Conservation (phyloP, 2,888 invertebrate genomes). For the Willowsia nigromaculata region DNA sequence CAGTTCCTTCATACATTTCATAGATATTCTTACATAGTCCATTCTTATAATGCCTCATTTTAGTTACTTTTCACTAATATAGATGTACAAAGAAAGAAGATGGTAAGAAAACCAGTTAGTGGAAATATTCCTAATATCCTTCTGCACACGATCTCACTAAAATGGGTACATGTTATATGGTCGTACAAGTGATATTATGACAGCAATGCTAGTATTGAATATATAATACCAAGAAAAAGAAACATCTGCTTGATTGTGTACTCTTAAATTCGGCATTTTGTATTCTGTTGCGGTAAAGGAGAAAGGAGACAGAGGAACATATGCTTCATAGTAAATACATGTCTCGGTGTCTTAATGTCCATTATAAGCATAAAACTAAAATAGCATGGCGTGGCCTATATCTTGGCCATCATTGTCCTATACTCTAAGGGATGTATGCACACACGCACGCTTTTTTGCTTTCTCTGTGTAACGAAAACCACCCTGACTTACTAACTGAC, state of each 20-base stretch:
- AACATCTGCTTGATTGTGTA: constrained; percentile 63
- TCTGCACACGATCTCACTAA: not conserved
- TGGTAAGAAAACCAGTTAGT: not conserved
- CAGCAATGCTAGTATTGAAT: not conserved
- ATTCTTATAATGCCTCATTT: not conserved
- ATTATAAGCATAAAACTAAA: not conserved
- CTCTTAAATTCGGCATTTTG: constrained; percentile 75
- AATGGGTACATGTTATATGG: not conserved
- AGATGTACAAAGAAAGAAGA: not conserved
- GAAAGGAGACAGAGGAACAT: not conserved
- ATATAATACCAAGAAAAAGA: not conserved
- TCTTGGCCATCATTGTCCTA: not conserved
- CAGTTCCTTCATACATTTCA: not conserved
- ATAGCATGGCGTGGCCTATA: not conserved
- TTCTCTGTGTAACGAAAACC: not conserved
- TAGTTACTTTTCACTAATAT: not conserved
- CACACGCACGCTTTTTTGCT: not conserved
- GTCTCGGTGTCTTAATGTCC: not conserved
- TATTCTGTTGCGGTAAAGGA: constrained; percentile 68
- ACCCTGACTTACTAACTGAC: constrained; percentile 6
- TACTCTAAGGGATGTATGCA: not conserved
- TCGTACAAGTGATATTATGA: not conserved
- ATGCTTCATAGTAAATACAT: not conserved
- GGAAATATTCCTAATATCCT: not conserved
- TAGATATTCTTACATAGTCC: not conserved